Evolutionary conservation across 1,140 invertebrate genomes (phyloP).

Genomic region (Whitmania pigra): DNA sequence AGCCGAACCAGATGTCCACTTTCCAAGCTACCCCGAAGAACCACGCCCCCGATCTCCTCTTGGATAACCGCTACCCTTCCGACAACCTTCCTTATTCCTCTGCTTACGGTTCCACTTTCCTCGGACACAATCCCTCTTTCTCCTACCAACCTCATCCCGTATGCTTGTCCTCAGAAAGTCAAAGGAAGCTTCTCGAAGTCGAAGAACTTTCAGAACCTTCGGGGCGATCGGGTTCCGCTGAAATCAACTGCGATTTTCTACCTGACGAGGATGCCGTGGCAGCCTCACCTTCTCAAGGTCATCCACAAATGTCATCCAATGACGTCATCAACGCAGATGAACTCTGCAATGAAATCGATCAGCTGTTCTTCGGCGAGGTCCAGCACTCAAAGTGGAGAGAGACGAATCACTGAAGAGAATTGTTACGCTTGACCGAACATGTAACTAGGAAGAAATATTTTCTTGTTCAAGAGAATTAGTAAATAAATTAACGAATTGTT

Average conservation of each 20-base stretch:
- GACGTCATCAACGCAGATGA: conserved; percentile 9
- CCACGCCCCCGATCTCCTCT: neutral
- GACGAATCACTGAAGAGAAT: neutral
- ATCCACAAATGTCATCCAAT: neutral
- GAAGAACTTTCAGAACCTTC: no score
- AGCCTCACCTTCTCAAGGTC: neutral
- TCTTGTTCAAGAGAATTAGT: no score
- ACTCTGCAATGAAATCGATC: conserved; percentile 17
- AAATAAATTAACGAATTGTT: no score
- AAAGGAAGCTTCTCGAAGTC: neutral
- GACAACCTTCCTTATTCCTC: neutral
- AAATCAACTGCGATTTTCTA: neutral
- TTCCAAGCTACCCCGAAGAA: neutral
- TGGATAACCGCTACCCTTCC: neutral
- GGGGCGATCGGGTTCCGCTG: no score
- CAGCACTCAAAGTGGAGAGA: neutral
- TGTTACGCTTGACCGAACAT: no score
- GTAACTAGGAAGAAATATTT: no score
- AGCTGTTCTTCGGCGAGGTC: conserved; percentile 7
- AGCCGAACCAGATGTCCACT: neutral
- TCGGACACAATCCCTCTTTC: no score
- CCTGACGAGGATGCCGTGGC: neutral
- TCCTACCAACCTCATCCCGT: neutral
- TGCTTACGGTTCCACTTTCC: no score
- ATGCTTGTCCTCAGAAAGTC: conserved; percentile 6